Evolutionary conservation across 2,797 vertebrate species (phyloP), one percentile per base, ranked within the genome.

Genomic region (Echiichthys vipera): DNA sequence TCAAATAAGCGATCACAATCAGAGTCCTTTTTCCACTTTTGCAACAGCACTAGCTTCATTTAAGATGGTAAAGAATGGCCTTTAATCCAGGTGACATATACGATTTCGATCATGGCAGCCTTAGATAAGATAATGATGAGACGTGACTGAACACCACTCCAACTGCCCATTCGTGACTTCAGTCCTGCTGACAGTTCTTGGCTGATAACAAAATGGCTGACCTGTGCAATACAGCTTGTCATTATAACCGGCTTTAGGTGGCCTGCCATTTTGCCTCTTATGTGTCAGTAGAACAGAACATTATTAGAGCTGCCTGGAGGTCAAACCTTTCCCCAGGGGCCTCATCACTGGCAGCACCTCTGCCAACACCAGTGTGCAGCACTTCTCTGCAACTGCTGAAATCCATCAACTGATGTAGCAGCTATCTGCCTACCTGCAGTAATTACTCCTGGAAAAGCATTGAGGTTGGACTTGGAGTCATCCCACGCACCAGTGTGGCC

Each of bases 221-320:
- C 88, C 71, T 78, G 74, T 77, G 88, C 88, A 81, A 77, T 86
- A 72, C 74, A 51, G 67, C 77, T 27, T 80, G 81, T 89, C 91
- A 89, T 86, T 88, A 86, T 30, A 25, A 62, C 68, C 54, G 29
- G 62, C 68, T 87, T 74, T 63, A 71, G 76, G 84, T 87, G 80
- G 57, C 69, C 49, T 88, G 85, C 62, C 83, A 75, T 85, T 51
- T 55, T 25, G 34, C 53, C 69, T 77, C 37, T 72, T 57, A 56
- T 63, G 83, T 73, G 46, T 84, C 80, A 77, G 81, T 70, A 37
- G 71, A 72, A 77, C 61, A 40, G 83, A 77, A 80, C 87, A 89
- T 91, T 89, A 92, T 93, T 91, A 92, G 81, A 86, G 82, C 77
- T 78, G 89, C 88, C 81, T 89, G 65, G 77, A 87, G 88, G 88